phyloP scores from a whole-genome alignment of 2,113 vertebrate species.

The Cyprinodon brontotheroides region DNA sequence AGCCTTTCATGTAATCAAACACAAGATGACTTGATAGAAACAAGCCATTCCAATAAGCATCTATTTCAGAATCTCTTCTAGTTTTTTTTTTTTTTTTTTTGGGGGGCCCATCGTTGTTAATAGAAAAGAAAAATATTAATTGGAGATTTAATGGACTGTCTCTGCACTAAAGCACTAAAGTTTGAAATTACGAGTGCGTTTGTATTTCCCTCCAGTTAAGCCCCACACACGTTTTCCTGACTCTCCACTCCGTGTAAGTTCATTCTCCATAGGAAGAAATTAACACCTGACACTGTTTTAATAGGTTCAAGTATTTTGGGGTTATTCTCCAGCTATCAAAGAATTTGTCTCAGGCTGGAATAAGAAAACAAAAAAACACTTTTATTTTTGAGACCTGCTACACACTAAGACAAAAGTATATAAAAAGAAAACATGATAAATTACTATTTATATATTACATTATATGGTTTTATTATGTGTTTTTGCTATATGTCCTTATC shows the following conservation, averaged over 20 bases:
- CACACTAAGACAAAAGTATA: too few relatives aligned
- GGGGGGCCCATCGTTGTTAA: background rate
- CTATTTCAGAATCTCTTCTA: conserved; percentile 6
- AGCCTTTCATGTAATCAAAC: conserved; percentile 20
- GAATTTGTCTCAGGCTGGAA: too few relatives aligned
- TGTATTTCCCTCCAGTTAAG: background rate
- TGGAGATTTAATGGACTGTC: background rate
- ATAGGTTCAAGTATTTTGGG: too few relatives aligned
- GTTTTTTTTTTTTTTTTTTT: background rate
- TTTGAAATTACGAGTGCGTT: background rate
- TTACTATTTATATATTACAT: too few relatives aligned
- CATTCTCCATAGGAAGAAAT: background rate
- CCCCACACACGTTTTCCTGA: background rate
- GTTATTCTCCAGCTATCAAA: too few relatives aligned
- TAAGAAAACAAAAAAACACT: too few relatives aligned
- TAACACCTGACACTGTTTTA: background rate
- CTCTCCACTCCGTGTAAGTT: background rate
- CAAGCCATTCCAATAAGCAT: background rate
- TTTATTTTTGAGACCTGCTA: too few relatives aligned
- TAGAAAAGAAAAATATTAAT: background rate
- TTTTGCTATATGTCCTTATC: too few relatives aligned
- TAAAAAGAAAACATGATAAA: too few relatives aligned
- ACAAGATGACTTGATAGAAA: background rate
- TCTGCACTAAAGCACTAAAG: background rate
- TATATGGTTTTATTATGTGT: too few relatives aligned